Conservation (phyloP, 2,888 invertebrate genomes). For the Chrysomela aeneicollis region DNA sequence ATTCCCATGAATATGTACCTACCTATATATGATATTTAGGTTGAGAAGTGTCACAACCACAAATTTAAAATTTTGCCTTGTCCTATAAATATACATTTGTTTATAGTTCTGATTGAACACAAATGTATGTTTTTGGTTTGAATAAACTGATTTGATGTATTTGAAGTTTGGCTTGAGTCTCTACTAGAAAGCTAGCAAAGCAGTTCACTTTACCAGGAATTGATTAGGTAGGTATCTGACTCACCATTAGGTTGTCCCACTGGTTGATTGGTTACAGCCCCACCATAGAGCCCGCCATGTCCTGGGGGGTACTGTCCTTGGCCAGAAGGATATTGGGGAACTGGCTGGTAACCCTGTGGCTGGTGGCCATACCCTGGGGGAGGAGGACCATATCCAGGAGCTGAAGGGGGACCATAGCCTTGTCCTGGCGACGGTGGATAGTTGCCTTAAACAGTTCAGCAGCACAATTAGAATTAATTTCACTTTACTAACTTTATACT, state of each 20-base stretch:
- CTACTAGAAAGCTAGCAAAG: too few species aligned
- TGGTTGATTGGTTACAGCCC: conserved; percentile 1
- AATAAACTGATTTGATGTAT: too few species aligned
- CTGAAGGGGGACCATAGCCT: neutral
- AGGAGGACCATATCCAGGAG: neutral
- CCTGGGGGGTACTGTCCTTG: neutral
- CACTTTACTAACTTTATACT: neutral
- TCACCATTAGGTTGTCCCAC: neutral
- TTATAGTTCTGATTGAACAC: too few species aligned
- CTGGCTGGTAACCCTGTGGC: neutral
- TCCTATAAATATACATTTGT: too few species aligned
- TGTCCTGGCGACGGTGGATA: neutral
- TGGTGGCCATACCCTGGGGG: neutral
- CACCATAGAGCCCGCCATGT: neutral
- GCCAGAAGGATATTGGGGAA: neutral
- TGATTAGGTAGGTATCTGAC: neutral
- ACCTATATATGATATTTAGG: too few species aligned
- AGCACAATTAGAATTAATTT: too few species aligned
- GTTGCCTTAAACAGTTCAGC: neutral
- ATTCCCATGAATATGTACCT: too few species aligned
- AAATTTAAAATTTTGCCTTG: too few species aligned
- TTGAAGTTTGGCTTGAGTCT: too few species aligned
- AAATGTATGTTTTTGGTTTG: too few species aligned
- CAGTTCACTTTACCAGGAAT: too few species aligned
- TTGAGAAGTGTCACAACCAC: too few species aligned